A percentile compares a stretch with the other conserved stretches of the same genome.
Evolutionary conservation across 2,888 invertebrate species (phyloP).

Genomic region (Microctonus hyperodae): DNA sequence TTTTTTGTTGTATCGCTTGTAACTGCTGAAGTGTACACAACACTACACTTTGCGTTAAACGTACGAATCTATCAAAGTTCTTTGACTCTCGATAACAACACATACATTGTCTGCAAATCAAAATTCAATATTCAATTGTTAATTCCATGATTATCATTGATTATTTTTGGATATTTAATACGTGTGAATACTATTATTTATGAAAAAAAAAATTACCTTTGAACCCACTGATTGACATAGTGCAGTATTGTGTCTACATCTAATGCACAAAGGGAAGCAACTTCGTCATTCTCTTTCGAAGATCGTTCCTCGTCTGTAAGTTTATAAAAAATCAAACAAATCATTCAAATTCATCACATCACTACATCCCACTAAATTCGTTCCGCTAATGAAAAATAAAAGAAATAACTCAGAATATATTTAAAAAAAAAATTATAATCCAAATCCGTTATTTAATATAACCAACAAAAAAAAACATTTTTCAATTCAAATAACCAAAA

Average conservation of each 20-base stretch:
- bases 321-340: no score
- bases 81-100: conserved; percentile 92
- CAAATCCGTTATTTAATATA: not conserved
- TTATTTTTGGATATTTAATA: not conserved
- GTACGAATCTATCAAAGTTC: conserved; percentile 90
- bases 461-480: not conserved
- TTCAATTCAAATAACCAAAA: no score
- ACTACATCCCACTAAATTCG: not conserved
- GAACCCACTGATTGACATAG: conserved; percentile 89
- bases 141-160: no score
- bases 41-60: conserved; percentile 86
- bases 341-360: not conserved
- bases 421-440: not conserved
- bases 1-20: conserved; percentile 70
- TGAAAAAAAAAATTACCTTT: conserved; percentile 69
- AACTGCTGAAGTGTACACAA: conserved; percentile 84
- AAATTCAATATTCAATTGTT: conserved; percentile 26
- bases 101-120: conserved; percentile 82
- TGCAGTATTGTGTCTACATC: conserved; percentile 85
- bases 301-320: conserved; percentile 81
- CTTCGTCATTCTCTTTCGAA: conserved; percentile 79
- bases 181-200: no score
- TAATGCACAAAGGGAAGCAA: conserved; percentile 76
- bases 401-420: no score
- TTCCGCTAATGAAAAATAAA: not conserved